Evolutionary conservation across 1,140 invertebrate species (phyloP).

Genomic region (Pemphigus obesinymphae): DNA sequence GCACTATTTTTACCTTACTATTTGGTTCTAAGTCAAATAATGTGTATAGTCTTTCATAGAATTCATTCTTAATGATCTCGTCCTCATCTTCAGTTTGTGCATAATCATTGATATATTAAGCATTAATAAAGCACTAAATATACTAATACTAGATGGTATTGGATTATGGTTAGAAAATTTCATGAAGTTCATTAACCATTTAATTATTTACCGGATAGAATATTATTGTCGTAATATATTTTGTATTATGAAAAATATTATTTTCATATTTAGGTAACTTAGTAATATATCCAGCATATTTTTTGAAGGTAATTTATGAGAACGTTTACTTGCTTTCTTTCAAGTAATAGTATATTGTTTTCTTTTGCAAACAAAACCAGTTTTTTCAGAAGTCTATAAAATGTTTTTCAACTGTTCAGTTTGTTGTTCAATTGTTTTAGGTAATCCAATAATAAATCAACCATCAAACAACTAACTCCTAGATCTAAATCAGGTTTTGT

Average conservation of each 20-base stretch:
- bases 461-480: neutral
- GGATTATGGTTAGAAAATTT: conserved; percentile 20
- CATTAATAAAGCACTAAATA: too few species aligned
- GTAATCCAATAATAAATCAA: neutral
- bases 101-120: too few species aligned
- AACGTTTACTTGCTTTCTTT: neutral
- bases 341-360: neutral
- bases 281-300: neutral
- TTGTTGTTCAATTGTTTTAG: too few species aligned
- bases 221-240: neutral
- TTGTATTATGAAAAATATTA: neutral
- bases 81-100: too few species aligned
- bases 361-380: neutral
- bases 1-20: neutral
- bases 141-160: conserved; percentile 14
- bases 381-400: neutral
- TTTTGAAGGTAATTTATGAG: neutral
- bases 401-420: neutral
- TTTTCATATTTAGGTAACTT: neutral
- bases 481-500: neutral
- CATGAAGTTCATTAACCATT: neutral
- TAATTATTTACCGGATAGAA: neutral
- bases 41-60: neutral
- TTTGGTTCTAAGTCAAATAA: neutral
- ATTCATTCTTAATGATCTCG: too few species aligned